Base-by-base conservation (phyloP, 2,113 vertebrate genomes). In the Cinclus mexicanus region DNA sequence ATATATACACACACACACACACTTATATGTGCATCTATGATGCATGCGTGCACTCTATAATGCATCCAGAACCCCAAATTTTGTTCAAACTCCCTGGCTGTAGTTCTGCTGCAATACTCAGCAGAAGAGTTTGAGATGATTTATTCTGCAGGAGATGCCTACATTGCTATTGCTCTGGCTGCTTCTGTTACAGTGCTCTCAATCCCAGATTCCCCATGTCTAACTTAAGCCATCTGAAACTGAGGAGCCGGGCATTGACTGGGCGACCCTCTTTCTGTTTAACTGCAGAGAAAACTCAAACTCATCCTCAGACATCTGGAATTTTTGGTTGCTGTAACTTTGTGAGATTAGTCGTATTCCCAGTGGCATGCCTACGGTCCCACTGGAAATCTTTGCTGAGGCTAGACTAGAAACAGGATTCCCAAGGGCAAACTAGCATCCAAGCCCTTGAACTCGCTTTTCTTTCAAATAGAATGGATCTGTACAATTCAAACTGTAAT, bases 381-480 rank as follows among this genome's bases (percentile, higher is more conserved):
- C 57, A 33, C 11, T 41, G 68, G 72, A 77, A 93, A 80, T 44
- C 21, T 52, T 79, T 47, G 18, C 33, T 65, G 50, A 79, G 59
- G 24, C 5, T 53, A 16, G 18, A 63, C 12, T 67, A 41, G 46
- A 77, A 64, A 17, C 29, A 63, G 17, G 44, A 91, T 83, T 90
- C 37, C 7, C 0, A 1, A 52, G n/a, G 2, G 4, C 4, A 65
- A 49, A 28, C 6, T 55, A 41, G 8, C 37, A 81, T 15, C n/a
- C 19, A 42, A 74, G 35, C 2, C 42, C 47, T 65, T 31, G 21
- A 86, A 87, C 1, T 8, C 55, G 31, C 4, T 77, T 81, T 67
- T 70, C 12, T 81, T 89, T 57, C 56, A 60, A 14, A 11, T 6
- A 14, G 10, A 25, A 10, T 77, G 20, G 23, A 31, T n/a, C 14